Conservation (phyloP, 2,113 vertebrate species). For the Eonycteris spelaea region DNA sequence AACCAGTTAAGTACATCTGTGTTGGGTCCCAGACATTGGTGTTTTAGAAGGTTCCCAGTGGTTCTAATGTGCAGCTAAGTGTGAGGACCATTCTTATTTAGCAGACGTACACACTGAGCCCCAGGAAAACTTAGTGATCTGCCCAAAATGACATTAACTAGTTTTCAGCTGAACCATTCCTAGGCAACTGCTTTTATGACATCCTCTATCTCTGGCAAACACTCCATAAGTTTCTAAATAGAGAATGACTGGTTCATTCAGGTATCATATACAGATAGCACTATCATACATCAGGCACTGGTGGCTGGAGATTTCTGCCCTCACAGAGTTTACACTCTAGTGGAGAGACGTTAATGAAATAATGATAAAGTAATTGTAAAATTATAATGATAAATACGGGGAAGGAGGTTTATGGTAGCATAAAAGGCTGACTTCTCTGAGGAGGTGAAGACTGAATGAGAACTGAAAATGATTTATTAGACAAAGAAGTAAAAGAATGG, state of each 20-base stretch:
- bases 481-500: not conserved
- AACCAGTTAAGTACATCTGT: not conserved
- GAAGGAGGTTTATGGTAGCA: not conserved
- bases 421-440: not conserved
- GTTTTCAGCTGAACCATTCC: not conserved
- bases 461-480: not conserved
- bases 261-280: not conserved
- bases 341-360: not conserved
- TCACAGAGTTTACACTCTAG: not conserved
- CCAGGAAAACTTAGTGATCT: not conserved
- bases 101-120: not conserved
- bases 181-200: not conserved
- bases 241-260: not conserved
- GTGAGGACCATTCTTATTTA: not conserved
- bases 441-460: not conserved
- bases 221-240: not conserved
- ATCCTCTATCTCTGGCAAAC: not conserved
- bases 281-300: not conserved
- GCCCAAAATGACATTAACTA: not conserved
- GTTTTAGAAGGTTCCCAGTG: not conserved
- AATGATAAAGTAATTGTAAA: not conserved
- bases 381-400: not conserved
- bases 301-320: not conserved
- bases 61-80: not conserved
- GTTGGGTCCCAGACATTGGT: not conserved